These are phyloP conservation scores for Agrilus cyanescens DNA, from an alignment of 2,888 invertebrate species.

Conservation along the genomic window DNA sequence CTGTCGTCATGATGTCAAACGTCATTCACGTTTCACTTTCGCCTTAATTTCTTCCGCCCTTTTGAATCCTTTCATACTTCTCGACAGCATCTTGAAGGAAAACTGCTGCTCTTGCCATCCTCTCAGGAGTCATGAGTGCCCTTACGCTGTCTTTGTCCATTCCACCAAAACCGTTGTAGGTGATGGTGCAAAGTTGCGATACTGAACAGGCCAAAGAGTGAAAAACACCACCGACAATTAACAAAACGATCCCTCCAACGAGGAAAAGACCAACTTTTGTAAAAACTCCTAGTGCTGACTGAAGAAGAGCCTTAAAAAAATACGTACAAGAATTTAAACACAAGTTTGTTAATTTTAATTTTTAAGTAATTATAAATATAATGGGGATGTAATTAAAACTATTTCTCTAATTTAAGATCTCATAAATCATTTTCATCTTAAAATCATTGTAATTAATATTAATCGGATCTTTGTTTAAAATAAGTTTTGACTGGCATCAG, in stretches of 20 bases:
- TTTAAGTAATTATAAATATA: no score
- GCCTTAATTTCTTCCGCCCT: conserved; percentile 10
- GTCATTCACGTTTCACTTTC: no score
- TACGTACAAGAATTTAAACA: background rate
- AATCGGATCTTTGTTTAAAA: no score
- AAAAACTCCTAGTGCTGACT: conserved; percentile 25
- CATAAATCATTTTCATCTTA: no score
- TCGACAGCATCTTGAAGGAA: conserved; percentile 50
- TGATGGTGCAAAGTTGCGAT: conserved; percentile 49
- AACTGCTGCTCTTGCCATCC: conserved; percentile 44
- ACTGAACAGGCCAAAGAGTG: conserved; percentile 48
- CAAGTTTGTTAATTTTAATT: no score
- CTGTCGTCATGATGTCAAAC: no score
- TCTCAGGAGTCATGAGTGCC: conserved; percentile 45
- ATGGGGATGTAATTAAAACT: no score
- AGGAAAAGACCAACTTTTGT: conserved; percentile 36
- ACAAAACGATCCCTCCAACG: conserved; percentile 33
- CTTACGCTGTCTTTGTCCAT: conserved; percentile 41
- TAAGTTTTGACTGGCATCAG: no score
- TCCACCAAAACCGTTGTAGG: conserved; percentile 35
- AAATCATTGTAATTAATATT: no score
- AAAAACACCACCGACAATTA: conserved; percentile 43
- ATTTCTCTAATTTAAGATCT: no score
- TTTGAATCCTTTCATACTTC: conserved; percentile 39
- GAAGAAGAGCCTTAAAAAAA: conserved; percentile 25